Base-by-base conservation (phyloP, 2,888 invertebrate genomes). In the Homarus gammarus region DNA sequence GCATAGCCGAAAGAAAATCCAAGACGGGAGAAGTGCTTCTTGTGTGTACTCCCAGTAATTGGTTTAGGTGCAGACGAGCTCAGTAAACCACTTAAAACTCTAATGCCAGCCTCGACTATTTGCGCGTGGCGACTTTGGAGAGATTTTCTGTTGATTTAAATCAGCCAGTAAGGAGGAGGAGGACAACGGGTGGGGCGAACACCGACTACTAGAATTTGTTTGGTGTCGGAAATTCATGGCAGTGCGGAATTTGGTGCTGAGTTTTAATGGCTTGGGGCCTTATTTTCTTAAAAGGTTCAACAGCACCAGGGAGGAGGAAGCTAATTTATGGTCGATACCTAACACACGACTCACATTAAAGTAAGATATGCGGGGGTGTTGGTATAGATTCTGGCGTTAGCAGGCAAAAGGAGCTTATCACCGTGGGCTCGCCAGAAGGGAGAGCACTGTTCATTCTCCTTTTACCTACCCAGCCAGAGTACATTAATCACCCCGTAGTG, bases 241-340 rank as follows among this genome's bases (percentile, higher is more conserved):
- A 15, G 44, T 3, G 44, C n/a, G 27, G n/a, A 75, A 75, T 75
- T 75, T 75, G 75, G 44, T 44, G 44, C 75, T n/a, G 75, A 75
- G 75, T 75, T 75, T 75, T 75, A 75, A 75, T 75, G 75, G 75
- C 12, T 44, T 27, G 40, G 44, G 44, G 75, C 44, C 75, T 75
- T n/a, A 75, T 75, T 75, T 75, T 75, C 75, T 75, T 75, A 75
- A 75, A 75, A 75, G 75, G 75, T 75, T 75, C 56, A 1, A 56
- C 56, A 56, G 56, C 22, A 22, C 56, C 12, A 56, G 22, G 56
- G 56, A 56, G 56, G 22, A 56, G 56, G 56, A 56, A 56, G 56
- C 56, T 56, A 2, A 56, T 56, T 18, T 56, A 56, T 56, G 22
- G 3, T 56, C 56, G 0, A 56, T 56, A 22, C 2, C 22, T 56